Evolutionary conservation across 2,113 vertebrate species (phyloP).

Genomic region (Probosciger aterrimus): DNA sequence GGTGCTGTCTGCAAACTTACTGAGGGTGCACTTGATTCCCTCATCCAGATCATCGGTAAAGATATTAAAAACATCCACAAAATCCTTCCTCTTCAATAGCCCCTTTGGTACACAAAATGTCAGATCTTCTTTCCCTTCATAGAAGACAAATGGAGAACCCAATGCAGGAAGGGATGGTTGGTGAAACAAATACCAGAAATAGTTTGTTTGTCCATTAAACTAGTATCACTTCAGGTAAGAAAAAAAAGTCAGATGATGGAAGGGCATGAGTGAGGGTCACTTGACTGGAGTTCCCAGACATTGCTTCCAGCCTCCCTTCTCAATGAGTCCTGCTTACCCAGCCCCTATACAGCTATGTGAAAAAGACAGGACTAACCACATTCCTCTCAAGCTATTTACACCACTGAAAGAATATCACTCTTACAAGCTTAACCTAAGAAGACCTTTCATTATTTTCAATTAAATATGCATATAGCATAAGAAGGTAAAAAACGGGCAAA

Average conservation of each 20-base stretch:
- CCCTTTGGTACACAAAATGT: not conserved
- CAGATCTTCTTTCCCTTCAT: not conserved
- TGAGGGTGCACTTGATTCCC: not conserved
- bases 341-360: not conserved
- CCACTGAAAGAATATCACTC: not conserved
- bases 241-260: not conserved
- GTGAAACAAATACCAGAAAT: not conserved
- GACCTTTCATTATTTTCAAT: not conserved
- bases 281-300: not conserved
- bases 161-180: not conserved
- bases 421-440: not conserved
- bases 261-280: not conserved
- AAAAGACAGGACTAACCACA: slow-evolving; percentile 23
- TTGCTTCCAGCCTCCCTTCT: not conserved
- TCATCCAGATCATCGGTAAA: not conserved
- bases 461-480: not conserved
- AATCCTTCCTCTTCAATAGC: not conserved
- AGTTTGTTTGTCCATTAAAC: not conserved
- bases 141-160: not conserved
- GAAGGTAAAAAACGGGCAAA: not conserved
- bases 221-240: not conserved
- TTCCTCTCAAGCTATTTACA: slow-evolving; percentile 37
- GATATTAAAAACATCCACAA: not conserved
- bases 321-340: not conserved
- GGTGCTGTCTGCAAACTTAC: not conserved